Conservation (phyloP, 2,888 invertebrate genomes). For the Cataglyphis albicans region DNA sequence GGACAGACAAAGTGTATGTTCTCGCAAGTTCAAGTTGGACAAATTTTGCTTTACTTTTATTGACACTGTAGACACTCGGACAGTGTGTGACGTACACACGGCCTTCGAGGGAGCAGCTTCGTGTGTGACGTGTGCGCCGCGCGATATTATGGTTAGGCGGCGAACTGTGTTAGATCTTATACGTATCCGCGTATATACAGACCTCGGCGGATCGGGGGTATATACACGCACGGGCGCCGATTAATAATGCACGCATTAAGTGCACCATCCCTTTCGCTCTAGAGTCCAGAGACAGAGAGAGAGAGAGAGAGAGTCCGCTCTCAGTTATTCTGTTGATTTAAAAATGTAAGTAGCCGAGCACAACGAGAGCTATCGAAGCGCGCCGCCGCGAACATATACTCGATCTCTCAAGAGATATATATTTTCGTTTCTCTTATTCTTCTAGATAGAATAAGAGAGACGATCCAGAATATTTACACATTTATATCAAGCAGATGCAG, state of each 20-base stretch:
- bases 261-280: slow-evolving; percentile 73
- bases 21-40: background rate
- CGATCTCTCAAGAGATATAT: slow-evolving; percentile 45
- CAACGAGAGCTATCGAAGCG: slow-evolving; percentile 56
- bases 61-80: background rate
- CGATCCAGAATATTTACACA: background rate
- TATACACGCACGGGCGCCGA: slow-evolving; percentile 50
- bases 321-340: slow-evolving; percentile 74
- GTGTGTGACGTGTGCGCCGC: background rate
- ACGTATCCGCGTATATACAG: slow-evolving; percentile 17
- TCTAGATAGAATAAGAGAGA: background rate
- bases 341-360: slow-evolving; percentile 76
- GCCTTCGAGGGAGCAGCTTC: slow-evolving; percentile 4
- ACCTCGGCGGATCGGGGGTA: slow-evolving; percentile 22
- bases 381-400: slow-evolving; percentile 14
- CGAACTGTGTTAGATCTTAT: slow-evolving; percentile 39
- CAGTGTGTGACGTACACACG: background rate
- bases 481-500: background rate
- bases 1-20: background rate
- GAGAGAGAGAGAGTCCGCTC: slow-evolving; percentile 40
- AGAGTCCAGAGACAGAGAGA: slow-evolving; percentile 53
- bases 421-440: background rate
- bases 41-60: background rate
- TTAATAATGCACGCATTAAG: slow-evolving; percentile 80
- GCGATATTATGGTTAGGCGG: slow-evolving; percentile 13